A percentile compares a stretch with the other conserved stretches of the same genome.
These are phyloP conservation scores for Sabellastarte sp. DNA, from an alignment of 2,888 invertebrate species.

Conservation along the genomic window DNA sequence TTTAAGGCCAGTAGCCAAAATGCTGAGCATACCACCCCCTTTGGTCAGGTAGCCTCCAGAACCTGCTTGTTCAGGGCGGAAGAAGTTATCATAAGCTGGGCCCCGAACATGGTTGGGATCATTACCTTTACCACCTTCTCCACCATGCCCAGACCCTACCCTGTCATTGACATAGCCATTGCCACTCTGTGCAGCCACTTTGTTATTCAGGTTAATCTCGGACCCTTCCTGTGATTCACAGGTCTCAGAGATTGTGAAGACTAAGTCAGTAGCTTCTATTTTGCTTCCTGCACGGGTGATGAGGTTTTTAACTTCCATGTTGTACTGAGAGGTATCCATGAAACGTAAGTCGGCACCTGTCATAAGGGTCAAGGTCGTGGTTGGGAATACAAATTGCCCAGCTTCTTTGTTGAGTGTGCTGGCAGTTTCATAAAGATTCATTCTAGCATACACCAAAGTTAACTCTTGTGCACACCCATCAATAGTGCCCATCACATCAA, in stretches of 20 bases:
- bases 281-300: no score
- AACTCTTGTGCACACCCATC: neutral
- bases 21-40: neutral
- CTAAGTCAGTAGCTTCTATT: no score
- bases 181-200: neutral
- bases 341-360: no score
- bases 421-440: neutral
- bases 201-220: neutral
- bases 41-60: neutral
- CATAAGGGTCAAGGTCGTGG: no score
- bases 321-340: no score
- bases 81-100: neutral
- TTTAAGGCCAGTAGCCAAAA: neutral
- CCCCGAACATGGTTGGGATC: no score
- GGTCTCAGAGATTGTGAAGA: no score
- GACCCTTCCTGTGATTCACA: no score
- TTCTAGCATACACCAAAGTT: neutral
- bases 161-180: neutral
- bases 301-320: no score
- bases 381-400: no score
- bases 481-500: slow-evolving; percentile 28
- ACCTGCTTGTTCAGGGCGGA: neutral
- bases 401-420: no score
- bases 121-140: neutral
- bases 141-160: neutral